Evolutionary conservation across 1,140 invertebrate genomes (phyloP), one percentile per base, ranked within the genome.

Genomic region (Phenacoccus solenopsis): DNA sequence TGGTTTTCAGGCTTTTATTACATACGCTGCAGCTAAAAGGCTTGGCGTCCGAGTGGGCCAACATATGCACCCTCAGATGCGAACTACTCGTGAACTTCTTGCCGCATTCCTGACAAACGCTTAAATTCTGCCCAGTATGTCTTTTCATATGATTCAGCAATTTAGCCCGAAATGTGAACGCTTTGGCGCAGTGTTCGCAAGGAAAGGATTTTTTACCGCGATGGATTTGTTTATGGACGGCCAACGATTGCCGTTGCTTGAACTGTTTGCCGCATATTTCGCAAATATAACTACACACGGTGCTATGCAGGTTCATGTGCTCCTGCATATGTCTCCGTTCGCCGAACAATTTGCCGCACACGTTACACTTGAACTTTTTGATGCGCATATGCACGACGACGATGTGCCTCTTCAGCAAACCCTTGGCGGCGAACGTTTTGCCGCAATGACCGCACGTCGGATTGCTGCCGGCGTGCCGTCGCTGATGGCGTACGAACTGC

Each of bases 1-100:
- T 9, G 72, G 68, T 16, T 69, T 10, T 72, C 68, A 69, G 59
- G 28, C n/a, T 69, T 56, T 69, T 72, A 70, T 56, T 56, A 73
- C 35, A 71, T 64, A 24, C 21, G 22, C 35, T 28, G 20, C 64
- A 67, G 7, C 12, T 7, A 28, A 24, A 67, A 7, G 25, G 64
- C 24, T 24, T 28, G 3, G 5, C 13, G 9, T 22, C 21, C 7
- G 21, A 22, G 20, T 59, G 56, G 4, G 20, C 56, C 7, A 7
- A 22, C 56, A 22, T 16, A 24, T 64, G 64, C 16, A 13, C 30
- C 13, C 10, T 16, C 64, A 67, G 56, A 30, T 69, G 16, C 1
- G 1, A 57, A 69, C 68, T 20, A 73, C 59, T 16, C 69, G 13
- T 72, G 70, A 69, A 68, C 35, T 21, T 70, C 30, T 69, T 72